phyloP scores from a whole-genome alignment of 2,113 vertebrate species.

The Ctenodactylus gundi region DNA sequence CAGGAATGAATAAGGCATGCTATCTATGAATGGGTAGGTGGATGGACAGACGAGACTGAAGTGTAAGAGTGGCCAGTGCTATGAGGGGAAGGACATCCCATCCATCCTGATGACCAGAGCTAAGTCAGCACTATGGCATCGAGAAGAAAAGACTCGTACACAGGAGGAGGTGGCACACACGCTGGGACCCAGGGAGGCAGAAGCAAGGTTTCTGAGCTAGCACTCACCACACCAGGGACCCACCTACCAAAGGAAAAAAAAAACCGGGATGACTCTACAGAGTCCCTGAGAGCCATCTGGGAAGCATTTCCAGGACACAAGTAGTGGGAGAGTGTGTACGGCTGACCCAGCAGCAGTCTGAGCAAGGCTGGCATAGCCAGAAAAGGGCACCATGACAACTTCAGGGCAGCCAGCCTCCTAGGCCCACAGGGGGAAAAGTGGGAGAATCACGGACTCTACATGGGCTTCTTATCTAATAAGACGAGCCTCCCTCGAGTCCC shows the following conservation, averaged over 20 bases:
- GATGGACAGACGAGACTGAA: too few relatives aligned
- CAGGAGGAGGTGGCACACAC: fast-evolving
- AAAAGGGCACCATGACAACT: neutral
- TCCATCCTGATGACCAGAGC: neutral
- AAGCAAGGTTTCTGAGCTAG: neutral
- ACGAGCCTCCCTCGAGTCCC: neutral
- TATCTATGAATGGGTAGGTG: neutral
- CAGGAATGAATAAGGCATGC: neutral
- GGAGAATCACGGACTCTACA: neutral
- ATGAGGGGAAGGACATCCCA: neutral
- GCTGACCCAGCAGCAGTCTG: neutral
- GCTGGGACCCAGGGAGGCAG: neutral
- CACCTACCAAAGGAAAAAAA: neutral
- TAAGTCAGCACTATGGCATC: fast-evolving
- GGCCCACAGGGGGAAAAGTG: fast-evolving
- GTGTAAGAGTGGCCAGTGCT: neutral
- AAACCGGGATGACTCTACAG: neutral
- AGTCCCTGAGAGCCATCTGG: neutral
- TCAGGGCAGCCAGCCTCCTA: neutral
- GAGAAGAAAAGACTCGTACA: fast-evolving
- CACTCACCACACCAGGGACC: neutral
- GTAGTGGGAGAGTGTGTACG: fast-evolving
- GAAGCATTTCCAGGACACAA: neutral
- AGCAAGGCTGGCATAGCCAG: neutral
- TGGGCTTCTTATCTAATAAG: neutral